Evolutionary conservation across 2,113 vertebrate genomes (phyloP).

Genomic region (Salvelinus alpinus): DNA sequence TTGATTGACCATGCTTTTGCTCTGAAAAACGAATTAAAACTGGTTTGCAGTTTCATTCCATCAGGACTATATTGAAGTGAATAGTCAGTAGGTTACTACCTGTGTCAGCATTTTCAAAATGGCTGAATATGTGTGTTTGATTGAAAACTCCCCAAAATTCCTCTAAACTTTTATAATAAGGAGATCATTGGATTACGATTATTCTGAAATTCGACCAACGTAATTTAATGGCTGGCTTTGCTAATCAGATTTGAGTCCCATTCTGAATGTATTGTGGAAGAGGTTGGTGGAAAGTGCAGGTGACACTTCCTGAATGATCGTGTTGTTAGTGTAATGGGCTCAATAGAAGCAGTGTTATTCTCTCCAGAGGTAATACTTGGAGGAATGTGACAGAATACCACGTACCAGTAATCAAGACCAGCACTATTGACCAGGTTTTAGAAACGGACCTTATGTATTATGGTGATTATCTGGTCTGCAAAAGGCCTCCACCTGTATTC

Average conservation of each 20-base stretch:
- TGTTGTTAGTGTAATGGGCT: conserved; percentile 60
- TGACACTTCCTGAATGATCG: conserved; percentile 57
- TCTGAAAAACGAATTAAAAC: too few relatives aligned
- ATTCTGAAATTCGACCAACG: background rate
- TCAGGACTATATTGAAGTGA: too few relatives aligned
- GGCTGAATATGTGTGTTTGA: too few relatives aligned
- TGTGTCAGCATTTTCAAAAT: too few relatives aligned
- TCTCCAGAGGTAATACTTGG: conserved; percentile 53
- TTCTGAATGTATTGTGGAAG: conserved; percentile 41
- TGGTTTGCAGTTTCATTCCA: too few relatives aligned
- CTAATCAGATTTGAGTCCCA: conserved; percentile 61
- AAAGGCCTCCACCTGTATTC: too few relatives aligned
- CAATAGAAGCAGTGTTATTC: conserved; percentile 15
- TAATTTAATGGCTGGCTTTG: conserved; percentile 39
- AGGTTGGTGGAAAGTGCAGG: conserved; percentile 59
- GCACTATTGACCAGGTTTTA: conserved; percentile 49
- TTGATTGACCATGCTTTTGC: too few relatives aligned
- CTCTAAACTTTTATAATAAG: too few relatives aligned
- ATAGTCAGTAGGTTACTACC: too few relatives aligned
- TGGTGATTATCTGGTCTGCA: too few relatives aligned
- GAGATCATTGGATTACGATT: background rate
- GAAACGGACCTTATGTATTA: too few relatives aligned
- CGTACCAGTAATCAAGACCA: conserved; percentile 54
- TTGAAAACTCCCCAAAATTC: too few relatives aligned
- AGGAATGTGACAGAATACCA: conserved; percentile 49